A percentile compares a stretch with the other conserved stretches of the same genome.
These are phyloP conservation scores for Cerastis rubricosa DNA, from an alignment of 2,888 invertebrate species.

Conservation along the genomic window DNA sequence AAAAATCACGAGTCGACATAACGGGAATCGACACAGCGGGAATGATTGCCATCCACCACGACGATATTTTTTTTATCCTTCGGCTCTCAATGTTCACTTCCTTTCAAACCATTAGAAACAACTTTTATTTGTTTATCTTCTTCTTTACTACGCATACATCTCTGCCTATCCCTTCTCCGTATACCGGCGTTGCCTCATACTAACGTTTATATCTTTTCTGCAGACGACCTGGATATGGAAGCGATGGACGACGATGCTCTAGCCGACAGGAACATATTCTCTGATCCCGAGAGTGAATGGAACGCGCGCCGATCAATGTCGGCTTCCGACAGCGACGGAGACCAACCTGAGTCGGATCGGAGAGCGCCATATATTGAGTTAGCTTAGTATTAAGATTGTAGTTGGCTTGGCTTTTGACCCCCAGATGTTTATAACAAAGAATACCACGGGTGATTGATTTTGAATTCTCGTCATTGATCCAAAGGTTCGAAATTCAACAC, in stretches of 20 bases:
- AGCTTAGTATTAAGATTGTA: slow-evolving; percentile 61
- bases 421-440: not conserved
- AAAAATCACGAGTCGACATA: too few relatives aligned
- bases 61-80: not conserved
- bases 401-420: slow-evolving; percentile 46
- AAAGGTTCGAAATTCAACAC: not conserved
- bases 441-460: not conserved
- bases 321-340: slow-evolving; percentile 78
- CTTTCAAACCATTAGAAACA: not conserved
- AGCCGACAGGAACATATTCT: slow-evolving; percentile 91
- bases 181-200: not conserved
- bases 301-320: slow-evolving; percentile 74
- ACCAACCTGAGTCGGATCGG: slow-evolving; percentile 91
- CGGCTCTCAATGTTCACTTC: not conserved
- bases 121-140: not conserved
- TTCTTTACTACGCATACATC: not conserved
- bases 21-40: too few relatives aligned
- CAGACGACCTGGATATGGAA: slow-evolving; percentile 83
- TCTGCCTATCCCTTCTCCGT: not conserved
- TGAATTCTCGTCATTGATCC: not conserved
- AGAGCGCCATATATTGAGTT: slow-evolving; percentile 70
- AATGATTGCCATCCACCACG: not conserved
- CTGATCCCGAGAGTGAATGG: slow-evolving; percentile 94
- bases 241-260: slow-evolving; percentile 89
- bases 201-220: slow-evolving; percentile 31